Evolutionary conservation across 2,888 invertebrate species (phyloP).

Genomic region (Trichopoda pennipes): DNA sequence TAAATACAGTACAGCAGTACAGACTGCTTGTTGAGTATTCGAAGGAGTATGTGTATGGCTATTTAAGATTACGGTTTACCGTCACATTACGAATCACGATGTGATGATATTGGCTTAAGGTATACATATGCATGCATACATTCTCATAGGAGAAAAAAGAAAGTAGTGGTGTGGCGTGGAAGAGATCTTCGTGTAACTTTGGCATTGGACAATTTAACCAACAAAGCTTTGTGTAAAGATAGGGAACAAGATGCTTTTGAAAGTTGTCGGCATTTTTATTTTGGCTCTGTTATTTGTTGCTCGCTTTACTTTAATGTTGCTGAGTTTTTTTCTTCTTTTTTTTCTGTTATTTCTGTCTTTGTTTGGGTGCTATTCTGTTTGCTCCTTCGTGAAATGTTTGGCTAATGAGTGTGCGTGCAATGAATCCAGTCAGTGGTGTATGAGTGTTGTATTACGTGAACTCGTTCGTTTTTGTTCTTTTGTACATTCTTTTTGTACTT

Average conservation of each 20-base stretch:
- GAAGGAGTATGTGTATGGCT: constrained; percentile 6
- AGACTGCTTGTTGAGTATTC: not conserved
- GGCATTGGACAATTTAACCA: constrained; percentile 48
- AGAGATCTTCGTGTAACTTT: constrained; percentile 47
- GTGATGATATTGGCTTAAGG: constrained; percentile 49
- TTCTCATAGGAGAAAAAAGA: not conserved
- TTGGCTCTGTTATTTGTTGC: constrained; percentile 34
- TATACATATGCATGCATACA: not conserved
- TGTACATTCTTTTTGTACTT: constrained; percentile 7
- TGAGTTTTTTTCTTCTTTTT: constrained; percentile 18
- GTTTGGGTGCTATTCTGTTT: constrained; percentile 15
- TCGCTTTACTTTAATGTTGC: constrained; percentile 15
- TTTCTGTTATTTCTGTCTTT: constrained; percentile 4
- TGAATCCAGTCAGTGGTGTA: constrained; percentile 39
- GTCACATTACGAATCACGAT: constrained; percentile 64
- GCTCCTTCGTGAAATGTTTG: constrained; percentile 38
- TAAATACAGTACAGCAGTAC: not conserved
- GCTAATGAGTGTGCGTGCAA: constrained; percentile 61
- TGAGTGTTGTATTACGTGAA: constrained; percentile 23
- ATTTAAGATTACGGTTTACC: constrained; percentile 59
- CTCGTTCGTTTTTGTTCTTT: constrained; percentile 28
- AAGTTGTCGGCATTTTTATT: constrained; percentile 57
- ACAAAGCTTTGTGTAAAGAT: constrained; percentile 35
- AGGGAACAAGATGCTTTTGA: constrained; percentile 51
- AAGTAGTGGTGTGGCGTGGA: not conserved